A percentile compares a stretch with the other conserved stretches of the same genome.
Evolutionary conservation across 2,113 vertebrate genomes (phyloP).

Genomic region (Mustela lutreola): DNA sequence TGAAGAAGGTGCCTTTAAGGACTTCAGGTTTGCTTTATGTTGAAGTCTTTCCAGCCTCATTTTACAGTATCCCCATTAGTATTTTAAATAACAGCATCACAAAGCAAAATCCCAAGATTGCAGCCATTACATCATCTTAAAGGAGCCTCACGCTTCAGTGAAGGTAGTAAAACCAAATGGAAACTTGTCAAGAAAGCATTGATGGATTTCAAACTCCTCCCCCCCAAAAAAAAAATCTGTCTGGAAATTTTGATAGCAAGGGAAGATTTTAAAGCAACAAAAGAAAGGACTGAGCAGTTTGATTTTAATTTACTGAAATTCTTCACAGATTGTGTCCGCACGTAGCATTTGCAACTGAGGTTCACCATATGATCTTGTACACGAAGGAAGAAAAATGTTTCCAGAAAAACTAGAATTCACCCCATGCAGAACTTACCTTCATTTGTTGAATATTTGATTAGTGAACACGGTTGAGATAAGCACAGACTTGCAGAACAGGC

Average conservation of each 20-base stretch:
- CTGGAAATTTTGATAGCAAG: conserved; percentile 60
- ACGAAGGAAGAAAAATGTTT: conserved; percentile 63
- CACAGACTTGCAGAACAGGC: neutral
- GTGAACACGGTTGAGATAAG: conserved; percentile 3
- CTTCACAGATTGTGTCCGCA: neutral
- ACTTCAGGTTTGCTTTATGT: conserved; percentile 70
- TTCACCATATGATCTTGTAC: conserved; percentile 38
- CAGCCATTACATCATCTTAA: conserved; percentile 82
- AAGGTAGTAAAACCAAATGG: conserved; percentile 52
- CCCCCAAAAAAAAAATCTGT: neutral
- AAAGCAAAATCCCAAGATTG: conserved; percentile 81
- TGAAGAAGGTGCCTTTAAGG: conserved; percentile 72
- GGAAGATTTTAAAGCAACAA: conserved; percentile 58
- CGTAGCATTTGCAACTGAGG: conserved; percentile 30
- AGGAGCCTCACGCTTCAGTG: conserved; percentile 60
- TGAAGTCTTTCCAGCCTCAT: conserved; percentile 82
- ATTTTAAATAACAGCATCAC: conserved; percentile 83
- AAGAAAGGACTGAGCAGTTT: conserved; percentile 56
- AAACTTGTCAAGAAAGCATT: neutral
- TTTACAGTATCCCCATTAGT: conserved; percentile 83
- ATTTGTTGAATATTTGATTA: conserved; percentile 31
- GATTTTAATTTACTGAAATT: conserved; percentile 51
- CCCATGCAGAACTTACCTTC: neutral
- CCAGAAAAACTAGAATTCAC: conserved; percentile 35
- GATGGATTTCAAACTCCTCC: neutral